Base-by-base conservation (phyloP, 1,140 invertebrate species). In the Meloidogyne hapla region DNA sequence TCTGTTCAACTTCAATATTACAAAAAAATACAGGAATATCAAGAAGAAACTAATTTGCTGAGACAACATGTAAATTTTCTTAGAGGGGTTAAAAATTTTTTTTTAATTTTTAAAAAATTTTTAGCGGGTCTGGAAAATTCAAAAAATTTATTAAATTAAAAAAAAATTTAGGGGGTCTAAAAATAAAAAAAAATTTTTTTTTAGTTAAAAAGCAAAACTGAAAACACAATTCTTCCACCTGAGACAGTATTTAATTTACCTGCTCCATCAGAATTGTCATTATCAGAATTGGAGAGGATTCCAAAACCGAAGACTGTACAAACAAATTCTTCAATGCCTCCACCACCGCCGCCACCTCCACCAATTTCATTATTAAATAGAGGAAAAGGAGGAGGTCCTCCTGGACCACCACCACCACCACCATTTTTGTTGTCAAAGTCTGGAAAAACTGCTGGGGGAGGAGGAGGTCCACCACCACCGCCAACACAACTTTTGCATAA, bases 11-110 rank as follows among this genome's bases (percentile, higher is more conserved):
- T 67, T 21, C 61, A 56, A 40, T 79, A 79, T 38, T 79, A 74
- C 33, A 23, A 80, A n/a, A 80, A 80, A 79, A 66, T 79, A 45
- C 15, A 66, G 26, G 79, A 79, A 75, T 79, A 42, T 23, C 68
- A 74, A 26, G 40, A 81, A 38, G 78, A 79, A 63, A 66, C 56
- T 62, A 13, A 1, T 0, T 21, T 83, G 42, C 33, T 79, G 5
- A 65, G 78, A 21, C 61, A 79, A 67, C 74, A 80, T 74, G 78
- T 79, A 63, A 79, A 33, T 56, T 56, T 56, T 56, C n/a, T 56
- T 0, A 56, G 77, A 12, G 21, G 40, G 21, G 1, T 21, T 71
- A 77, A 28, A 65, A 68, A 9, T 28, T 64, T 5, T 65, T 26
- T 23, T n/a, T 9, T 79, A 26, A 79, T 45, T 26, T n/a, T 8